These are phyloP conservation scores for Vidua chalybeata DNA, from an alignment of 2,113 vertebrate species.

Conservation along the genomic window DNA sequence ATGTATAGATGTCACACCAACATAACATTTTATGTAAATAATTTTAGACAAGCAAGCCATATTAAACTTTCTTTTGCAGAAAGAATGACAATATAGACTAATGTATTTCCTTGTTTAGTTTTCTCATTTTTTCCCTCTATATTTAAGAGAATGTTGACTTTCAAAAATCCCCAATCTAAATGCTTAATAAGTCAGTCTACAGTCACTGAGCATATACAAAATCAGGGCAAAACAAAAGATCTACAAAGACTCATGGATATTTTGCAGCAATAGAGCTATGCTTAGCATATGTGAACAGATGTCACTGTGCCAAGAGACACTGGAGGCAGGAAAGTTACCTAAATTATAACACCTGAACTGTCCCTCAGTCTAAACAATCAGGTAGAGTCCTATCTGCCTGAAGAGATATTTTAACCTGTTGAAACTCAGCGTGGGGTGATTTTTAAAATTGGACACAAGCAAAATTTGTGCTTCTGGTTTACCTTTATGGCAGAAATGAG, in stretches of 20 bases:
- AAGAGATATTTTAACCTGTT: background rate
- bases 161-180: background rate
- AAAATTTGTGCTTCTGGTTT: background rate
- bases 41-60: background rate
- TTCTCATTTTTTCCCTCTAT: background rate
- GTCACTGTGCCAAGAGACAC: background rate
- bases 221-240: background rate
- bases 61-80: background rate
- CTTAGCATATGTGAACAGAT: background rate
- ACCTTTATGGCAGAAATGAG: background rate
- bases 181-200: background rate
- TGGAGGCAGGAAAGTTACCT: background rate
- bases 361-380: background rate
- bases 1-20: background rate
- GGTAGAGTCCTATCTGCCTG: background rate
- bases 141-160: background rate
- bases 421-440: accelerated
- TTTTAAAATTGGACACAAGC: background rate
- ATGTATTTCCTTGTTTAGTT: background rate
- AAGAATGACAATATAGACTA: background rate
- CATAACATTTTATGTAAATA: background rate
- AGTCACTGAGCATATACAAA: background rate
- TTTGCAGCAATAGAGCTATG: background rate
- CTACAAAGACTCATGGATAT: background rate
- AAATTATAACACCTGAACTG: background rate